Conservation (phyloP, 35 echinoderm and acorn worm genomes). For the Heliocidaris tuberculata region DNA sequence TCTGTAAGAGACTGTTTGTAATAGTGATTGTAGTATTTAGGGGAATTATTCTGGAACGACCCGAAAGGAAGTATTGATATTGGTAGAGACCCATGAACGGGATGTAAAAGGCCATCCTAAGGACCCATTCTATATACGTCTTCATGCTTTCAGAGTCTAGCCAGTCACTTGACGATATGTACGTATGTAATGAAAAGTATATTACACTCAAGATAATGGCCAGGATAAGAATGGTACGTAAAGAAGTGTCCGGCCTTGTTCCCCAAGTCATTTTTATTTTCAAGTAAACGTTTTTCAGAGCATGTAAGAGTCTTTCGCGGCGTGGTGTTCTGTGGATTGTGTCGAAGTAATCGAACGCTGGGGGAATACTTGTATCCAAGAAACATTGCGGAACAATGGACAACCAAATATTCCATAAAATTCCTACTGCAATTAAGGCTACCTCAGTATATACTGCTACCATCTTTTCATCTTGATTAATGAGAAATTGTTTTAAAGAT, state of each 20-base stretch:
- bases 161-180: background rate
- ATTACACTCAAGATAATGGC: background rate
- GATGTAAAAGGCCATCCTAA: background rate
- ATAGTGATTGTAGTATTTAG: background rate
- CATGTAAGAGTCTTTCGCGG: background rate
- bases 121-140: background rate
- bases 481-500: background rate
- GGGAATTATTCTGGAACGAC: background rate
- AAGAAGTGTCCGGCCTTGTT: background rate
- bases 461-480: background rate
- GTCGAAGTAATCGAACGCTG: background rate
- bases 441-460: background rate
- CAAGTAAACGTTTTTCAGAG: background rate
- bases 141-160: background rate
- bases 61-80: background rate
- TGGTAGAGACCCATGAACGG: background rate
- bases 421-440: background rate
- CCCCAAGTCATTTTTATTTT: background rate
- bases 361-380: background rate
- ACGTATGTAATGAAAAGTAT: background rate
- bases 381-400: background rate
- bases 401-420: background rate
- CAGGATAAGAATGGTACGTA: background rate
- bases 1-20: background rate
- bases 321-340: background rate